Evolutionary conservation across 2,113 vertebrate species (phyloP).

Genomic region (Caretta caretta): DNA sequence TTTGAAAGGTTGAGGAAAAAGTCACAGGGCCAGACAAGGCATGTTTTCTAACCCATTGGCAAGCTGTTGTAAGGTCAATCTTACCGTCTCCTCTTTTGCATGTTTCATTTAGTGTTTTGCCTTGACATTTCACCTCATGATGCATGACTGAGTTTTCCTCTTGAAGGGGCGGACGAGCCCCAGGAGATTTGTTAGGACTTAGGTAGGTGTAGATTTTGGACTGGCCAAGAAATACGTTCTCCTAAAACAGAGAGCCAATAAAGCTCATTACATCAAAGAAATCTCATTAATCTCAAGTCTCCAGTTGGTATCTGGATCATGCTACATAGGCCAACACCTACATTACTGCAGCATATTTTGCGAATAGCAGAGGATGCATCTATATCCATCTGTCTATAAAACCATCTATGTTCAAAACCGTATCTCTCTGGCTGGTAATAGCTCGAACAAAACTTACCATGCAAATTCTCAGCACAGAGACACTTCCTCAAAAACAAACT

Average conservation of each 20-base stretch:
- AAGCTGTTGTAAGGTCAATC: not conserved
- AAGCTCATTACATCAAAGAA: constrained; percentile 16
- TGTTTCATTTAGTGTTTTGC: constrained; percentile 74
- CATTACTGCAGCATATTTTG: not conserved
- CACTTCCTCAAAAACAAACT: not conserved
- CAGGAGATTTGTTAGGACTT: constrained; percentile 81
- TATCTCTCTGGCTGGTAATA: not conserved
- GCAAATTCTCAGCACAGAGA: not conserved
- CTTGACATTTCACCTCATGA: constrained; percentile 85
- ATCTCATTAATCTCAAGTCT: not conserved
- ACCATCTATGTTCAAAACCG: not conserved
- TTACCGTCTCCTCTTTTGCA: constrained; percentile 84
- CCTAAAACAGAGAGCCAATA: constrained; percentile 80
- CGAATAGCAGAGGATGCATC: not conserved
- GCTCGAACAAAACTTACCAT: not conserved
- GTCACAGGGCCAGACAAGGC: not conserved
- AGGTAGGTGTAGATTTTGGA: constrained; percentile 82
- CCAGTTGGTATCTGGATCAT: not conserved
- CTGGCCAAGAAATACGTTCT: constrained; percentile 80
- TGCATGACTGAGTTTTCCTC: constrained; percentile 86
- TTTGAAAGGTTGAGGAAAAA: not conserved
- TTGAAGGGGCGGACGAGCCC: constrained; percentile 85
- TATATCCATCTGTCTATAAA: not conserved
- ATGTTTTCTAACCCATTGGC: not conserved
- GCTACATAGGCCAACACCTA: not conserved